phyloP scores from a whole-genome alignment of 2,113 vertebrate species.

The Microcebus tavaratra region DNA sequence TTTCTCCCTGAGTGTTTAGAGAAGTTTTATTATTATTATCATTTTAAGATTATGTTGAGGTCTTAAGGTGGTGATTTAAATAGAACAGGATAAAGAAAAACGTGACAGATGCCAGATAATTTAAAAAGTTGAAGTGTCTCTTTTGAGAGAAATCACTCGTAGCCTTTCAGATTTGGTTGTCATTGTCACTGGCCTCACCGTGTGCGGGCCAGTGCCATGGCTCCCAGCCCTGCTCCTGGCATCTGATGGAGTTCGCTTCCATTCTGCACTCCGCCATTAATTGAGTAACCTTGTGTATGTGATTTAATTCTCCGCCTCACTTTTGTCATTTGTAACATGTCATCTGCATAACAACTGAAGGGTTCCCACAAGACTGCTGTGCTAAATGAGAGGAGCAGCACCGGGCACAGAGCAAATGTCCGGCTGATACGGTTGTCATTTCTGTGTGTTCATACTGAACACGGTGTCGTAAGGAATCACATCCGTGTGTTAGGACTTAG shows the following conservation, averaged over 20 bases:
- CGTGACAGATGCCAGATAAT: neutral
- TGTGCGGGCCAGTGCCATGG: rapidly evolving
- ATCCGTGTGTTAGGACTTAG: neutral
- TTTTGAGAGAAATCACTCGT: neutral
- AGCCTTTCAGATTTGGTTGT: neutral
- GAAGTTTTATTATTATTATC: neutral
- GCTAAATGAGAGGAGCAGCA: neutral
- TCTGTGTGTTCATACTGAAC: neutral
- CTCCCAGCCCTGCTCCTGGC: neutral
- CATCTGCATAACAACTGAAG: neutral
- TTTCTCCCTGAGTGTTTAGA: neutral
- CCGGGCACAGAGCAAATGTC: neutral
- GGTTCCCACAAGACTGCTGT: neutral
- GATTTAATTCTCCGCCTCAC: neutral
- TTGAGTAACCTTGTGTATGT: neutral
- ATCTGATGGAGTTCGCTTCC: neutral
- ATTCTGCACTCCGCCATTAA: neutral
- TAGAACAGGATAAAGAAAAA: neutral
- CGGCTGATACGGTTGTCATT: neutral
- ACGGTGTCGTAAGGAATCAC: neutral
- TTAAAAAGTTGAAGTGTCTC: neutral
- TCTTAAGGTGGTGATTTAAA: neutral
- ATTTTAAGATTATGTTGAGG: neutral
- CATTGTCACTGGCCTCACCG: neutral
- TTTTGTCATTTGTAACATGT: neutral